Conservation (phyloP, 2,888 invertebrate species). For the Acrocyrtus sp. region DNA sequence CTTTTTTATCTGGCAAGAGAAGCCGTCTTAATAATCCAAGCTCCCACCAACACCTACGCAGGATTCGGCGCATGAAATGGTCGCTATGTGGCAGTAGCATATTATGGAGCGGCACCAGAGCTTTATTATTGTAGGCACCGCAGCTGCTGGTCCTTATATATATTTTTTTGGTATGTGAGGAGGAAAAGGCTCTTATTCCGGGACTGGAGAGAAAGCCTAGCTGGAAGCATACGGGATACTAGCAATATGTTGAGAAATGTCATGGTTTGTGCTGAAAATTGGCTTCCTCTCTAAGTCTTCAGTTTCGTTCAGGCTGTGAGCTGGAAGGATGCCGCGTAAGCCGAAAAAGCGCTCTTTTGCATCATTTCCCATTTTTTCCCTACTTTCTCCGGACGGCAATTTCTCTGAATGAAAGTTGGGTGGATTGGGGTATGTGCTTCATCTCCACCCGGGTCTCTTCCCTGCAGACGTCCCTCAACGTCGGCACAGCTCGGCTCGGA, state of each 20-base stretch:
- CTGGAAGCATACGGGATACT: conserved; percentile 3
- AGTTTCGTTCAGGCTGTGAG: not conserved
- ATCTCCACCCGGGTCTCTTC: conserved; percentile 27
- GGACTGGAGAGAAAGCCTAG: not conserved
- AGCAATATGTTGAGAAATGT: conserved; percentile 53
- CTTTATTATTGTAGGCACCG: not conserved
- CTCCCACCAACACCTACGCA: conserved; percentile 49
- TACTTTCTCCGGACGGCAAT: conserved; percentile 34
- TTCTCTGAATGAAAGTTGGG: conserved; percentile 55
- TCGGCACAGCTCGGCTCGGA: conserved; percentile 35
- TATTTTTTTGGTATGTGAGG: not conserved
- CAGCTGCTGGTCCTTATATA: not conserved
- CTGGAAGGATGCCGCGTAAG: too few species aligned
- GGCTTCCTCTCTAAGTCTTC: not conserved
- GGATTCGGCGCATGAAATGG: conserved; percentile 54
- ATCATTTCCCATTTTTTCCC: too few species aligned
- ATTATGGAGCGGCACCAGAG: not conserved
- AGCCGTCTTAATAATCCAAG: conserved; percentile 2
- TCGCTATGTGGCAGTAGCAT: too few species aligned
- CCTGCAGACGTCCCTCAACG: conserved; percentile 15
- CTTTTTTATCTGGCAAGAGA: too few species aligned
- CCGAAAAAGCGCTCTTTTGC: too few species aligned
- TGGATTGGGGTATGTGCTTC: conserved; percentile 19
- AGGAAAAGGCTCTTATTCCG: not conserved
- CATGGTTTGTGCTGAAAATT: conserved; percentile 18